Conservation (phyloP, 2,113 vertebrate genomes). For the Callorhinus ursinus region DNA sequence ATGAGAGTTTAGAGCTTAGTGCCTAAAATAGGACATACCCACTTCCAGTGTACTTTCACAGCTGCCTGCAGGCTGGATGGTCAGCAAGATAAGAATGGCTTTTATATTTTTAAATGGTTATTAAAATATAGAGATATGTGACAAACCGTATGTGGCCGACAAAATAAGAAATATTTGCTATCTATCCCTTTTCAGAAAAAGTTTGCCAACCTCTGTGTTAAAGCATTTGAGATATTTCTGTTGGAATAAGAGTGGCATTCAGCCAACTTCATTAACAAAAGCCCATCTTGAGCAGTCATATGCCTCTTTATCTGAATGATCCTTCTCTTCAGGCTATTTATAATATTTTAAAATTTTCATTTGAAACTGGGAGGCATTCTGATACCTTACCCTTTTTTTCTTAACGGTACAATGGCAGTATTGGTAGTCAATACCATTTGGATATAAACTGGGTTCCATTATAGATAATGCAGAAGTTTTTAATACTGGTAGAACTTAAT, state of each 20-base stretch:
- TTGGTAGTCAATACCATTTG: neutral
- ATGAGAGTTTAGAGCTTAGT: neutral
- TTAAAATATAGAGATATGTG: neutral
- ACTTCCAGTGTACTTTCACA: neutral
- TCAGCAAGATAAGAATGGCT: neutral
- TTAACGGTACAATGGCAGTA: neutral
- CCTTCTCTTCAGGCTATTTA: slow-evolving; percentile 25
- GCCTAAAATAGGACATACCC: neutral
- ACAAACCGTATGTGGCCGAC: neutral
- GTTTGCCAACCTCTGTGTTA: neutral
- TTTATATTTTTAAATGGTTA: slow-evolving; percentile 50
- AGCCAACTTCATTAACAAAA: slow-evolving; percentile 27
- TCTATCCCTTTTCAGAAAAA: neutral
- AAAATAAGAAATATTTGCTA: slow-evolving; percentile 17
- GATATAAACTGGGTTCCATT: neutral
- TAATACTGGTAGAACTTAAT: neutral
- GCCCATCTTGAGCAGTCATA: slow-evolving; percentile 19
- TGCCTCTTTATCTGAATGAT: neutral
- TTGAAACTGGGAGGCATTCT: neutral
- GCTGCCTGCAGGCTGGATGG: neutral
- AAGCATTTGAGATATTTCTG: slow-evolving; percentile 3
- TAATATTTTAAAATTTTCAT: slow-evolving; percentile 43
- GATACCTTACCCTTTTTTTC: neutral
- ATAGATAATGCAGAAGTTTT: slow-evolving; percentile 10
- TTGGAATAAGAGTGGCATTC: neutral